These are phyloP conservation scores for Mantis religiosa DNA, from an alignment of 2,888 invertebrate genomes.

Conservation along the genomic window DNA sequence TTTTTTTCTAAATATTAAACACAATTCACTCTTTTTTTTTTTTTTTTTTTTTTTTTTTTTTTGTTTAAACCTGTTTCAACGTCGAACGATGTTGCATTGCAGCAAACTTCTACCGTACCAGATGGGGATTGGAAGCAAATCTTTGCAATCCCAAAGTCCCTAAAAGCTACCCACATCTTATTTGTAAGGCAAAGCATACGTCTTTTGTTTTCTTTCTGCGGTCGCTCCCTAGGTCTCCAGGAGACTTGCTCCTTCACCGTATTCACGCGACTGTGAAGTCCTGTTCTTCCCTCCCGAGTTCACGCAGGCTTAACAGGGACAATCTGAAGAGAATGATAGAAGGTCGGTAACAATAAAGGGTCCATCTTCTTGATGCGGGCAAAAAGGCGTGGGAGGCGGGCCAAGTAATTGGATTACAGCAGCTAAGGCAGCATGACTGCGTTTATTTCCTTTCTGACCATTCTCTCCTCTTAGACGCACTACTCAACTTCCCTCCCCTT, in stretches of 20 bases:
- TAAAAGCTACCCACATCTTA: not conserved
- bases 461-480: not conserved
- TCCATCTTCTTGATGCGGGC: not conserved
- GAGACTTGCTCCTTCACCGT: not conserved
- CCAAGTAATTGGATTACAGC: not conserved
- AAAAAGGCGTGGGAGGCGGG: not conserved
- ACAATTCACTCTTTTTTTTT: too few species aligned
- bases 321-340: not conserved
- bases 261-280: not conserved
- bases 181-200: not conserved
- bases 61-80: too few species aligned
- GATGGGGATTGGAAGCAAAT: not conserved
- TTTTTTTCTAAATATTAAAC: too few species aligned
- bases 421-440: not conserved
- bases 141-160: not conserved
- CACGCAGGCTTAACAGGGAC: conserved; percentile 8
- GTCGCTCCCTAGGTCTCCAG: not conserved
- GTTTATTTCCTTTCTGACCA: not conserved
- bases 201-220: not conserved
- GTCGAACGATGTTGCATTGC: not conserved
- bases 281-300: not conserved
- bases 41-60: too few species aligned
- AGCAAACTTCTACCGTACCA: not conserved
- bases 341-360: conserved; percentile 4
- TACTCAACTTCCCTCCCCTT: too few species aligned